These are phyloP conservation scores for Uropsilus gracilis DNA, from an alignment of 2,113 vertebrate genomes.

Conservation along the genomic window DNA sequence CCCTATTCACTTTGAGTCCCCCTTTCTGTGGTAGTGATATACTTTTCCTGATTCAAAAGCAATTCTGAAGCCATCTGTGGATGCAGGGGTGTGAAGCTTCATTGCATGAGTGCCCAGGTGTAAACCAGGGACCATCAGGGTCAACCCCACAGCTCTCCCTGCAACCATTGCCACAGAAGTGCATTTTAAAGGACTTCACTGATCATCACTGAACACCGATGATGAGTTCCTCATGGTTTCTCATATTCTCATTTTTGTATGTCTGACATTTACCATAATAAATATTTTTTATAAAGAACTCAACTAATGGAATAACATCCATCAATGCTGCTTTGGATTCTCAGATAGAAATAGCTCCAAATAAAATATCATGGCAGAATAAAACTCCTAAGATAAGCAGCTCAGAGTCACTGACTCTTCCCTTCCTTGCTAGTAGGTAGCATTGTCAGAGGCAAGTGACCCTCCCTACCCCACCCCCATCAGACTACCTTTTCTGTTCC, in stretches of 20 bases:
- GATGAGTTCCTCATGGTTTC: background rate
- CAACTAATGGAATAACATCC: background rate
- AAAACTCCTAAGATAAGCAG: background rate
- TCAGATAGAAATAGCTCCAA: background rate
- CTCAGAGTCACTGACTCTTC: background rate
- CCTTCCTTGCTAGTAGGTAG: background rate
- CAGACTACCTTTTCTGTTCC: background rate
- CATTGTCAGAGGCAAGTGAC: background rate
- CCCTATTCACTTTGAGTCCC: background rate
- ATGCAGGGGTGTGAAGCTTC: background rate
- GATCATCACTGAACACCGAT: background rate
- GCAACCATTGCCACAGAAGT: background rate
- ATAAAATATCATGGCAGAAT: background rate
- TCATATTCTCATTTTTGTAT: background rate
- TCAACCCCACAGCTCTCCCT: background rate
- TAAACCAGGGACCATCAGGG: background rate
- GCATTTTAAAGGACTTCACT: background rate
- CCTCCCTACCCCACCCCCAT: too few species aligned
- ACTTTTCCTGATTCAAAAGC: background rate
- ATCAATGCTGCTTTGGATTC: background rate
- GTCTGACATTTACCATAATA: constrained; percentile 4
- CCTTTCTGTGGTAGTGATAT: background rate
- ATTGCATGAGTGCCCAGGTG: background rate
- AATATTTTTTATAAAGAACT: background rate
- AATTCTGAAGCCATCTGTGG: background rate